Evolutionary conservation across 35 echinoderm and acorn worm species (phyloP).

Genomic region (Stichopus chloronotus): DNA sequence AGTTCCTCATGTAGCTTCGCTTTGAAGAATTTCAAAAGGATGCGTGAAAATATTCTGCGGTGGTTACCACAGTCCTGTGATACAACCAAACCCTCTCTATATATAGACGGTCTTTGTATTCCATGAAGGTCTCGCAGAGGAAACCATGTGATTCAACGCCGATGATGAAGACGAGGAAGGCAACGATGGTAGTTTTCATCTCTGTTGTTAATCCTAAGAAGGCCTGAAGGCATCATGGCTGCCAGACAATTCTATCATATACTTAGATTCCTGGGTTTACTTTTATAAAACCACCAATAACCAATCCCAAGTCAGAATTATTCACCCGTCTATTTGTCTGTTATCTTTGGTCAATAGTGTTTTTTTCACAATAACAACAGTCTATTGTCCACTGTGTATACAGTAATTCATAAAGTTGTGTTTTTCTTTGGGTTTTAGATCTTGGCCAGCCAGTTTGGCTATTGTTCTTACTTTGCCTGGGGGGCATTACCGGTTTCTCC

Average conservation of each 20-base stretch:
- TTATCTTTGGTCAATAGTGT: conserved; percentile 46
- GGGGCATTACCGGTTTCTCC: not conserved
- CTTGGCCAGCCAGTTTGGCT: conserved; percentile 13
- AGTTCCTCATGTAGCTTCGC: not conserved
- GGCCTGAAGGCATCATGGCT: not conserved
- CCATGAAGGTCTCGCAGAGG: not conserved
- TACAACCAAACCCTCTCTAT: not conserved
- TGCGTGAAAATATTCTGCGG: conserved; percentile 32
- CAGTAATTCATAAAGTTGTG: conserved; percentile 38
- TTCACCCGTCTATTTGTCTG: conserved; percentile 25
- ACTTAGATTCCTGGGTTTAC: not conserved
- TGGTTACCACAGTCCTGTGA: conserved; percentile 34
- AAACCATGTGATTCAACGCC: not conserved
- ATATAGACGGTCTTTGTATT: conserved; percentile 33
- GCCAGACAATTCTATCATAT: not conserved
- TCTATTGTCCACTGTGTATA: conserved; percentile 38
- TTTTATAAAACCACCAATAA: conserved; percentile 1
- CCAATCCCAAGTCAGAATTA: conserved; percentile 10
- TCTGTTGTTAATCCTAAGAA: not conserved
- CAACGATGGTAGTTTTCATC: not conserved
- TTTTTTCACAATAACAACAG: conserved; percentile 22
- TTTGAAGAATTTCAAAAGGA: not conserved
- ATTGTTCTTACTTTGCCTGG: conserved; percentile 7
- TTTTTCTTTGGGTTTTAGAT: conserved; percentile 23
- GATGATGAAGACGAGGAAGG: too few relatives aligned